A percentile compares a stretch with the other conserved stretches of the same genome.
Conservation (phyloP, 2,888 invertebrate species). For the Halictus ligatus region DNA sequence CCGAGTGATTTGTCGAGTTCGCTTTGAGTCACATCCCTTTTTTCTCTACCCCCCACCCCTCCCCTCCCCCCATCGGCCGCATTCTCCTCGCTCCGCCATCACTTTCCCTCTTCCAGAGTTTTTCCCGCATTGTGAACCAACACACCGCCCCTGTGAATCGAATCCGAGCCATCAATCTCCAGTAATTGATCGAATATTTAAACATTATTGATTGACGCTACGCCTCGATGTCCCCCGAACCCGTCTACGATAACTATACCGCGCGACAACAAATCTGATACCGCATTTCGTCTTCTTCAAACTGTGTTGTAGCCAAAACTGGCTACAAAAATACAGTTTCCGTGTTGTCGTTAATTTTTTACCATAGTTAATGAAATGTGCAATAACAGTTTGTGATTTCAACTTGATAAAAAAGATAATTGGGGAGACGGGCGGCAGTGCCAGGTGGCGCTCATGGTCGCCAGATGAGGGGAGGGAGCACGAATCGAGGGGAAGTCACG, state of each 20-base stretch:
- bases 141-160: background rate
- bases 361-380: too few species aligned
- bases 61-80: too few species aligned
- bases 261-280: background rate
- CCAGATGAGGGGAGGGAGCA: too few species aligned
- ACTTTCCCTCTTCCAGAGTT: background rate
- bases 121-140: background rate
- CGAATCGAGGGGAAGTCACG: too few species aligned
- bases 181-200: slow-evolving; percentile 3
- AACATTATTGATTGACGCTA: background rate
- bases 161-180: slow-evolving; percentile 31
- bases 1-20: slow-evolving; percentile 65
- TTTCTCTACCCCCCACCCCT: slow-evolving; percentile 32
- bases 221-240: background rate
- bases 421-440: too few species aligned
- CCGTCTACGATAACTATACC: background rate
- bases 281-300: background rate
- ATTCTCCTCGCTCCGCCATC: slow-evolving; percentile 5
- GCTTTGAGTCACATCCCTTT: slow-evolving; percentile 41
- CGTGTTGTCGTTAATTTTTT: too few species aligned
- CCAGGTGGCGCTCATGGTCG: too few species aligned
- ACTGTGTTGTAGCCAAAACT: too few species aligned
- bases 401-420: too few species aligned
- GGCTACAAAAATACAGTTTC: too few species aligned
- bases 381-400: too few species aligned